A percentile compares a stretch with the other conserved stretches of the same genome.
phyloP scores from a whole-genome alignment of 1,140 invertebrate genomes.

The Papilio helenus region DNA sequence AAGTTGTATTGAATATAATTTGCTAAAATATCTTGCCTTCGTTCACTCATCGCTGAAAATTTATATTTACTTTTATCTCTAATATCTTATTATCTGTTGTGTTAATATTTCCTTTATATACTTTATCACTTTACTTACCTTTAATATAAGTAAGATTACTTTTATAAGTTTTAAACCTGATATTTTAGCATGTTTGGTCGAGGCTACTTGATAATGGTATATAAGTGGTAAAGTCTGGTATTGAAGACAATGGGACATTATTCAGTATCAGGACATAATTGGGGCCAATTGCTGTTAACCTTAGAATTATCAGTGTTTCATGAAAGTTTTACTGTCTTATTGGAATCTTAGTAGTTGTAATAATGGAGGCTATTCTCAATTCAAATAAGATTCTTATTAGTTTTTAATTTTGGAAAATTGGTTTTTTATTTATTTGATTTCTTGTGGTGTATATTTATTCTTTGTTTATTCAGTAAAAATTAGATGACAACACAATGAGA shows the following conservation, averaged over 20 bases:
- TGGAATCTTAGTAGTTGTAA: slow-evolving; percentile 43
- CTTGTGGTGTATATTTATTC: background rate
- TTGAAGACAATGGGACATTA: slow-evolving; percentile 46
- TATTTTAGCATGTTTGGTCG: background rate
- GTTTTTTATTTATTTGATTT: background rate
- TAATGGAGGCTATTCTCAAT: background rate
- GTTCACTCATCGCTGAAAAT: background rate
- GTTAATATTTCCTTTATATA: background rate
- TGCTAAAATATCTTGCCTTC: background rate
- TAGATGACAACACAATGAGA: background rate
- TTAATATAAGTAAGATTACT: background rate
- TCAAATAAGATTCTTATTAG: slow-evolving; percentile 43
- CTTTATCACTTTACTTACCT: background rate
- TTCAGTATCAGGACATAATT: slow-evolving; percentile 45
- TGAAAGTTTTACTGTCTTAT: slow-evolving; percentile 45
- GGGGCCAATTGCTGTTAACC: slow-evolving; percentile 50
- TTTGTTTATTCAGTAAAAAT: background rate
- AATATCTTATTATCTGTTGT: background rate
- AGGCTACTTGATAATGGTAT: background rate
- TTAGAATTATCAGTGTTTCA: slow-evolving; percentile 47
- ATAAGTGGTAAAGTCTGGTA: slow-evolving; percentile 28
- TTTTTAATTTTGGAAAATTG: slow-evolving; percentile 29
- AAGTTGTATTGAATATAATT: background rate
- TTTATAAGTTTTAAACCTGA: background rate
- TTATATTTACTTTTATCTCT: slow-evolving; percentile 1